Base-by-base conservation (phyloP, 2,888 invertebrate genomes). In the Microplitis manilae region DNA sequence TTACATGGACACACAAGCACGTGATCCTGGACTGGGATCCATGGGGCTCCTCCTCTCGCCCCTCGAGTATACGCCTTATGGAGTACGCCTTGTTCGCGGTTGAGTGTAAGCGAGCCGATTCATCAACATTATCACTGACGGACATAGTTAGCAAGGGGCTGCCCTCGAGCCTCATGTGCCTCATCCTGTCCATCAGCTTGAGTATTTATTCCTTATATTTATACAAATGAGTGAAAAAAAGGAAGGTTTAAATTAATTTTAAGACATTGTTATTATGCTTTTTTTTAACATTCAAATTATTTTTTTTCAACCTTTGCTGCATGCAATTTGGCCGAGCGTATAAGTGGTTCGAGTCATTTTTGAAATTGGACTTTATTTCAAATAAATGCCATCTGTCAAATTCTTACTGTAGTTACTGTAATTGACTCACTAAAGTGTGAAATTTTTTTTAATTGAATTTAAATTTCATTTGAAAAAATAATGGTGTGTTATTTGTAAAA, bases 71-170 rank as follows among this genome's bases (percentile, higher is more conserved):
- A 73, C 61, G 39, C 77, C 77, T 68, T 13, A 50, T 13, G 65
- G 41, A 60, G 73, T 75, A 59, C 75, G 40, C 68, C 70, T 78
- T 68, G 30, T 79, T 77, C 71, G 77, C 76, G 73, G 77, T 73
- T 69, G 77, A 71, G 71, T 80, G 76, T 80, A 79, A 84, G 83
- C 82, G 81, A 84, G 85, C 83, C 86, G 83, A 87, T 87, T 87
- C 86, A 86, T 87, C 87, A 87, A 85, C 87, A 87, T 87, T 87
- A 87, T 86, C 87, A 85, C 85, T 84, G 84, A 84, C 85, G 83
- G 83, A 84, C 80, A 81, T 83, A 82, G 84, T 84, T 85, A 84
- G 82, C 81, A 75, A 75, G 80, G 79, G 83, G 81, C 82, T 83
- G 83, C 81, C 82, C 84, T 82, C 81, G 81, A 82, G 80, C 80